Evolutionary conservation across 2,113 vertebrate species (phyloP), one percentile per base, ranked within the genome.

Genomic region (Corythaeola cristata): DNA sequence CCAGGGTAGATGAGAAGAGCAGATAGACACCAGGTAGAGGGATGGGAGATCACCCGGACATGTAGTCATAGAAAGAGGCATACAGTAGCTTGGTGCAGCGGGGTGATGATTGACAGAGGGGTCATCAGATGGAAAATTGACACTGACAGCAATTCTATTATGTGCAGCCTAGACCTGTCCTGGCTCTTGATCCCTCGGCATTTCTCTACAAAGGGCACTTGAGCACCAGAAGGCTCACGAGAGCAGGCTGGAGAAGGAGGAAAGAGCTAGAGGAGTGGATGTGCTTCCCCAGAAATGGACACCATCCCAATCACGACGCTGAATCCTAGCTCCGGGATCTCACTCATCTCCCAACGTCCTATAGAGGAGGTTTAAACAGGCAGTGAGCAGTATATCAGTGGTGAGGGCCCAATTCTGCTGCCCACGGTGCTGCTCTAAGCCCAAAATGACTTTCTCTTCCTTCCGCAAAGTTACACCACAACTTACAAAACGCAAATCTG

Each of bases 351-450:
- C 39, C 45, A 62, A 5, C 1, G 3, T 3, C 49, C 47, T 28
- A 37, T 0, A 72, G 66, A 87, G 47, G 80, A 55, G 13, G 24
- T 80, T 67, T 50, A 47, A 85, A 58, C 12, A 30, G 8, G 20
- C 10, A 58, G 32, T 30, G 56, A 80, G n/a, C 2, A 9, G 3
- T 19, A 0, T 20, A 24, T 21, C 21, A 27, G 68, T 30, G 26
- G 9, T 15, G 27, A 55, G 44, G 39, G 15, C 15, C 10, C n/a
- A 72, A 2, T 81, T 82, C 15, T 41, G 17, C 44, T 75, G 50
- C 26, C 55, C 50, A 41, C 0, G 0, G 30, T 26, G 44, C n/a
- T 76, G 4, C 49, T 39, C 17, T 17, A 66, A 69, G 80, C 3
- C 9, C 49, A 27, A 19, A 72, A 69, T 44, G 80, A 39, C 35